Evolutionary conservation across 2,888 invertebrate genomes (phyloP), one percentile per base, ranked within the genome.

Genomic region (Nymphalis c-album): DNA sequence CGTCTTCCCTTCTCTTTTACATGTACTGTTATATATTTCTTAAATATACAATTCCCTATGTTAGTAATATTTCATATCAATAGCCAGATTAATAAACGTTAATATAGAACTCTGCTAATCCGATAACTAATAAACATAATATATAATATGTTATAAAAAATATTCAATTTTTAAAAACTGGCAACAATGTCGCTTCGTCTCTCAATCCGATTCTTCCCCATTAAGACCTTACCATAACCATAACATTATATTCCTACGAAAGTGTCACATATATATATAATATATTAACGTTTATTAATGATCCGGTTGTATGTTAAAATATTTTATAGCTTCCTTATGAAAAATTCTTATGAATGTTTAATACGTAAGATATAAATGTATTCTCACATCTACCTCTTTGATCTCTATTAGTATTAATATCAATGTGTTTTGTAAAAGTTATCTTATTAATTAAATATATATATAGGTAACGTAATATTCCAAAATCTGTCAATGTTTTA

Each of bases 341-440:
- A 78, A 67, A 77, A 83, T 83, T 87, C 89, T 90, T 90, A 90
- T 90, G 90, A 90, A 79, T 85, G 85, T 79, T 72, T 78, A 72
- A 80, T 80, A 77, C 78, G 79, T 74, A 80, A 83, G 59, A 59
- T 40, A 57, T 63, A 65, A 63, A 48, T 60, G 35, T 62, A 55
- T 64, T 40, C 53, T 31, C 20, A 53, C 85, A 84, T 82, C 83
- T 87, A 89, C 88, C 88, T 90, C 88, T 84, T 80, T 76, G 76
- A 75, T 77, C 67, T 79, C 77, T 79, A 80, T 77, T 76, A 77
- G 80, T 48, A 7, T 7, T 48, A 40, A 40, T 40, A 40, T 13
- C 40, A 40, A 40, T 40, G 13, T 40, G 13, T 13, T 40, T 40
- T 4, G 40, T 40, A 40, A 13, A 2, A 40, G 40, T 40, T 40